Conservation (phyloP, 1,140 invertebrate genomes). For the Apis florea region DNA sequence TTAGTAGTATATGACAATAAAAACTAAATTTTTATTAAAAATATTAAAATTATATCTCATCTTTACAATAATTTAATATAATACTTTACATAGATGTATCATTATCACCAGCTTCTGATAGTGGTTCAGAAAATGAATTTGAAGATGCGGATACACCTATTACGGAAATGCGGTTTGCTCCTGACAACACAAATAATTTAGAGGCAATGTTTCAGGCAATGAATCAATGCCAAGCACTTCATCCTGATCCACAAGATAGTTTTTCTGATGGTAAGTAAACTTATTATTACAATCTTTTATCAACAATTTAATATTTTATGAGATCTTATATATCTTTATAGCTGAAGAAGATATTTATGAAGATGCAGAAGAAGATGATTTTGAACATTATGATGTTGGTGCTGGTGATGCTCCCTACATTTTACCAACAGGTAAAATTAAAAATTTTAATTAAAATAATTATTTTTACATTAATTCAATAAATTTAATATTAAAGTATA, state of each 20-base stretch:
- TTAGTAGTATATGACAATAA: not conserved
- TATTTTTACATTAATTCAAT: not conserved
- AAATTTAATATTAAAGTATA: not conserved
- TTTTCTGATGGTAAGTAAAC: constrained; percentile 78
- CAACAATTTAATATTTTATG: not conserved
- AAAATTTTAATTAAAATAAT: not conserved
- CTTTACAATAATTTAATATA: constrained; percentile 9
- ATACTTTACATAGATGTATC: constrained; percentile 65
- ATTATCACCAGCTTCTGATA: constrained; percentile 68
- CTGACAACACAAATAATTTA: constrained; percentile 82
- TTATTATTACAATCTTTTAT: not conserved
- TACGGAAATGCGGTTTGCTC: constrained; percentile 86
- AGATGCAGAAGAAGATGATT: constrained; percentile 79
- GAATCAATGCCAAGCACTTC: constrained; percentile 85
- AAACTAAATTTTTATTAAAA: not conserved
- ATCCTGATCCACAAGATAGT: constrained; percentile 84
- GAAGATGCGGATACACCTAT: constrained; percentile 78
- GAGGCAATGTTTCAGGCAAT: constrained; percentile 86
- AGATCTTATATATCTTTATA: constrained; percentile 47
- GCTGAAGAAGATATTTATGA: constrained; percentile 80
- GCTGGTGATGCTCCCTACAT: constrained; percentile 73
- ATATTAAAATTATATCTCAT: not conserved
- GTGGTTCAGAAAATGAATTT: constrained; percentile 79
- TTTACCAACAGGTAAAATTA: constrained; percentile 70
- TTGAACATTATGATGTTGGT: constrained; percentile 73